These are phyloP conservation scores for Andrena hattorfiana DNA, from an alignment of 2,888 invertebrate species.

Conservation along the genomic window DNA sequence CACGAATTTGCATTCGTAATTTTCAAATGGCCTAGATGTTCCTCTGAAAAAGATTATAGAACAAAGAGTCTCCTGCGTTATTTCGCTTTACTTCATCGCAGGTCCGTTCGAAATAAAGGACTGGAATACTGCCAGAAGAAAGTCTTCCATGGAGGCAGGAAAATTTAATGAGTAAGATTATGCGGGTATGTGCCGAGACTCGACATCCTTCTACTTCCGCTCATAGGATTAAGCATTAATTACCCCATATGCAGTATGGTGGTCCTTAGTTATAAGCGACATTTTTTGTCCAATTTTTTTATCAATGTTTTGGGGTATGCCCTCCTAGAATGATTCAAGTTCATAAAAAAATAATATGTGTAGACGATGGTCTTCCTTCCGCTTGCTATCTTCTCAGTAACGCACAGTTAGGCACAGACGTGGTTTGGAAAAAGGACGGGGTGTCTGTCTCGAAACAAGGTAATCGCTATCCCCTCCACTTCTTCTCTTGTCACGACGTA, in stretches of 20 bases:
- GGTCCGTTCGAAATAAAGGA: constrained; percentile 59
- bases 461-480: too few relatives aligned
- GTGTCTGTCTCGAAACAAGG: too few relatives aligned
- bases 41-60: constrained; percentile 49
- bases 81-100: constrained; percentile 73
- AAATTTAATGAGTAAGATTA: constrained; percentile 74
- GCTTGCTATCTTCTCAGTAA: too few relatives aligned
- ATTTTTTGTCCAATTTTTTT: too few relatives aligned
- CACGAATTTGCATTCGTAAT: constrained; percentile 39
- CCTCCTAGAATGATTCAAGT: too few relatives aligned
- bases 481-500: too few relatives aligned
- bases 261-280: neutral
- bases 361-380: too few relatives aligned
- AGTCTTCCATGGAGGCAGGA: constrained; percentile 70
- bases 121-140: constrained; percentile 72
- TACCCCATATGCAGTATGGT: constrained; percentile 20
- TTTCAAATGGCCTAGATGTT: constrained; percentile 52
- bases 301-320: too few relatives aligned
- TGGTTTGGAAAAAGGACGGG: too few relatives aligned
- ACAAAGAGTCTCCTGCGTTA: constrained; percentile 55
- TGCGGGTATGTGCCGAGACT: constrained; percentile 39
- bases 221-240: constrained; percentile 51
- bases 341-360: too few relatives aligned
- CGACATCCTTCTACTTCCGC: constrained; percentile 47
- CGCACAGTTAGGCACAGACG: too few relatives aligned